Evolutionary conservation across 1,140 invertebrate species (phyloP).

Genomic region (Lordiphosa mommai): DNA sequence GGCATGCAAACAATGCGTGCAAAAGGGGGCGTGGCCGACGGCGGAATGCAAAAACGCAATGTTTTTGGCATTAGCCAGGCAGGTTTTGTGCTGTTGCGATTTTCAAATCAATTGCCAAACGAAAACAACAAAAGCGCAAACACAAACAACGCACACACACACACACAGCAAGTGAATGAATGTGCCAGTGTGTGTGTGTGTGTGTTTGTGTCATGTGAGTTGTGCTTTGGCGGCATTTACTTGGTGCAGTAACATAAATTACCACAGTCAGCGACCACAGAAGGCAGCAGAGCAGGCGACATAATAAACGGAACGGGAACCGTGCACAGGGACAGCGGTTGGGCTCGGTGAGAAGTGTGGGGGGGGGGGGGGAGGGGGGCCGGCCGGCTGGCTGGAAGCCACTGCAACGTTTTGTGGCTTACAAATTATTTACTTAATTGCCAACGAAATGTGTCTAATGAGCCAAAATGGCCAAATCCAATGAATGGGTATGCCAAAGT

Average conservation of each 20-base stretch:
- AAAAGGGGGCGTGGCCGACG: background rate
- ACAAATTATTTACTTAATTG: conserved; percentile 77
- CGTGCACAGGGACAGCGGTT: background rate
- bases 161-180: conserved; percentile 12
- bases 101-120: conserved; percentile 74
- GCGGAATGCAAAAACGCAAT: conserved; percentile 28
- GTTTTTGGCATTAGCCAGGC: conserved; percentile 53
- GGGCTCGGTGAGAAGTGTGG: background rate
- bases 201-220: conserved; percentile 34
- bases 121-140: conserved; percentile 73
- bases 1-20: conserved; percentile 61
- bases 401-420: conserved; percentile 72
- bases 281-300: conserved; percentile 24
- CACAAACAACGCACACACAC: conserved; percentile 39
- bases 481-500: conserved; percentile 47
- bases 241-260: conserved; percentile 76
- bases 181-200: conserved; percentile 6
- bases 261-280: conserved; percentile 66
- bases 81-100: conserved; percentile 53
- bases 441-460: conserved; percentile 76
- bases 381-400: conserved; percentile 24
- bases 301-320: conserved; percentile 59
- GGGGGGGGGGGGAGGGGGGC: conserved; percentile 25
- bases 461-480: conserved; percentile 65
- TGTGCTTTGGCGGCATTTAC: conserved; percentile 73